Base-by-base conservation (phyloP, 2,113 vertebrate species). In the Antechinus flavipes region DNA sequence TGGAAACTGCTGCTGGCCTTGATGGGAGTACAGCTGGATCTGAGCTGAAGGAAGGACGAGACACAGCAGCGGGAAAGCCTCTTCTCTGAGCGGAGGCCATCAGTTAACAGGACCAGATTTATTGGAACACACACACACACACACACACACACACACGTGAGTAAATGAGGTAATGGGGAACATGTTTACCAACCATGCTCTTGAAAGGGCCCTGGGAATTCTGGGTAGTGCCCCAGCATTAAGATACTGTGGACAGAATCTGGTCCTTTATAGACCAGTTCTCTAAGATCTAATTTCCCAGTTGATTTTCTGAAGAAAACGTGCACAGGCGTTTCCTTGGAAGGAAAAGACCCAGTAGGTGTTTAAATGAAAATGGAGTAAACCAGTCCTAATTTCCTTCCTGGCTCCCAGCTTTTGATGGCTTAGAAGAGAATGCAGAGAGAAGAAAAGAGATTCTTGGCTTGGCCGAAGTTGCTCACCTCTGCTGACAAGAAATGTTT, bases 391-490 rank as follows among this genome's bases (percentile, higher is more conserved):
- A 2, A 0, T 2, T 19, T n/a, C 50, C 56, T n/a, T 92, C 91
- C 89, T 58, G 16, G 49, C 52, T 50, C 90, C 91, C 91, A 76
- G 91, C 93, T 46, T 54, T 47, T 8, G 0, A 27, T 24, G 22
- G 8, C 90, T 27, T 30, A 52, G 53, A 8, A 27, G 42, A 35
- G 89, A 55, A 46, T 89, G 93, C 0, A 0, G 27, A 90, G 91
- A 92, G 84, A 94, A 91, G 92, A 49, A 84, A 11, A 55, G 10
- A 23, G 56, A 46, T 91, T 55, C 68, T 96, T 91, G 56, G 95
- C 55, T 68, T 92, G 54, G 0, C 16, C 46, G 0, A 2, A 76
- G 68, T 56, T 25, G 23, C 61, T 52, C 2, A 25, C 54, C 84
- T 52, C 14, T 56, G 90, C 91, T 47, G 30, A 84, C 91, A 54